Conservation (phyloP, 2,113 vertebrate genomes). For the Tupaia chinensis region DNA sequence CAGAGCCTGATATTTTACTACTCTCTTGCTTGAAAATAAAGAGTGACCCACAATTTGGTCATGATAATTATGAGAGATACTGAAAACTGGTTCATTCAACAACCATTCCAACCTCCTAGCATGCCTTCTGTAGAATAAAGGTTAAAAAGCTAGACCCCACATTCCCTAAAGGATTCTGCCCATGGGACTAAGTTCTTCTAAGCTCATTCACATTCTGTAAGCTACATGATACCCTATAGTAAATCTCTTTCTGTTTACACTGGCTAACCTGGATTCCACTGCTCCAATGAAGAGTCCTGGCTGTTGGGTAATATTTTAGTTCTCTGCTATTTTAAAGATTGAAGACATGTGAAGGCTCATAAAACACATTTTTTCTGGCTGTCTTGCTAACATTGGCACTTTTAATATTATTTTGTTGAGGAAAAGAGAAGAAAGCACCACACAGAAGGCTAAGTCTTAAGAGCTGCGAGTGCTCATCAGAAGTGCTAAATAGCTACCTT, state of each 20-base stretch:
- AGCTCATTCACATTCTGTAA: neutral
- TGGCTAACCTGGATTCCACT: neutral
- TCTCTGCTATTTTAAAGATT: neutral
- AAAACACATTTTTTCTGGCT: neutral
- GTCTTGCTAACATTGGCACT: neutral
- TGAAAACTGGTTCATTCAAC: neutral
- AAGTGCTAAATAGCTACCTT: conserved; percentile 21
- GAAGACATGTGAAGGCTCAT: neutral
- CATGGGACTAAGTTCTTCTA: neutral
- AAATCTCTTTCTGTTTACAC: conserved; percentile 17
- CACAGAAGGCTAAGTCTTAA: neutral
- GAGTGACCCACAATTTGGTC: neutral
- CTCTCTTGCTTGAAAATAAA: neutral
- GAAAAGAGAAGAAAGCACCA: neutral
- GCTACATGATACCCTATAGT: neutral
- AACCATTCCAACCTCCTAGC: neutral
- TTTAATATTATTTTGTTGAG: conserved; percentile 53
- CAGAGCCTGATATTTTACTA: neutral
- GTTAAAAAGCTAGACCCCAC: neutral
- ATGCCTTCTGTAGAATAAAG: neutral
- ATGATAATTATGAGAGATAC: neutral
- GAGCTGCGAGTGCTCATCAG: conserved; percentile 25
- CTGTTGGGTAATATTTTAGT: neutral
- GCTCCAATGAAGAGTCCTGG: neutral
- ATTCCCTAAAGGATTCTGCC: neutral